Evolutionary conservation across 1,140 invertebrate genomes (phyloP).

Genomic region (Drosophila littoralis): DNA sequence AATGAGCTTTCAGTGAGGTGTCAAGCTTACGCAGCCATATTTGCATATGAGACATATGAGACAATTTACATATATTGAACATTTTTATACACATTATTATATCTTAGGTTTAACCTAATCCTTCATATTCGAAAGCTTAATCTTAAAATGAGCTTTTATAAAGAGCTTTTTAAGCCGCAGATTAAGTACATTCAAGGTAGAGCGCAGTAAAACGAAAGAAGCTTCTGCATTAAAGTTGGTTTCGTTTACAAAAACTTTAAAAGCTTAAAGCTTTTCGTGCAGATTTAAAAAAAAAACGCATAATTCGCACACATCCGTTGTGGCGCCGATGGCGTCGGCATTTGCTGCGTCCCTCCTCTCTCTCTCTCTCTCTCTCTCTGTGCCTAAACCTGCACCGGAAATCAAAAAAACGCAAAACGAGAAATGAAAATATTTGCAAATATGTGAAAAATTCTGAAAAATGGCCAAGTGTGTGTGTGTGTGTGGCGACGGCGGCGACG

Average conservation of each 20-base stretch:
- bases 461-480: slow-evolving; percentile 34
- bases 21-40: too few relatives aligned
- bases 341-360: slow-evolving; percentile 10
- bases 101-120: too few relatives aligned
- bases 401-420: slow-evolving; percentile 49
- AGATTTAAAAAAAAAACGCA: slow-evolving; percentile 16
- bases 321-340: slow-evolving; percentile 26
- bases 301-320: slow-evolving; percentile 58
- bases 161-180: background rate
- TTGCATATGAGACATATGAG: too few relatives aligned
- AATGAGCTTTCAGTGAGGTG: too few relatives aligned
- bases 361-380: background rate
- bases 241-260: background rate
- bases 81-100: too few relatives aligned
- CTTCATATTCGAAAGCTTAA: too few relatives aligned
- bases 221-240: too few relatives aligned
- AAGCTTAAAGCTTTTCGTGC: slow-evolving; percentile 3
- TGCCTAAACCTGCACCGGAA: slow-evolving; percentile 48
- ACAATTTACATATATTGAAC: too few relatives aligned
- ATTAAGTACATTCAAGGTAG: too few relatives aligned
- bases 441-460: slow-evolving; percentile 75
- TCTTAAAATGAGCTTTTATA: too few relatives aligned
- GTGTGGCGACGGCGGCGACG: slow-evolving; percentile 11
- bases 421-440: slow-evolving; percentile 72
- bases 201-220: too few relatives aligned